Base-by-base conservation (phyloP, 2,888 invertebrate genomes). In the Spilosoma lubricipeda region DNA sequence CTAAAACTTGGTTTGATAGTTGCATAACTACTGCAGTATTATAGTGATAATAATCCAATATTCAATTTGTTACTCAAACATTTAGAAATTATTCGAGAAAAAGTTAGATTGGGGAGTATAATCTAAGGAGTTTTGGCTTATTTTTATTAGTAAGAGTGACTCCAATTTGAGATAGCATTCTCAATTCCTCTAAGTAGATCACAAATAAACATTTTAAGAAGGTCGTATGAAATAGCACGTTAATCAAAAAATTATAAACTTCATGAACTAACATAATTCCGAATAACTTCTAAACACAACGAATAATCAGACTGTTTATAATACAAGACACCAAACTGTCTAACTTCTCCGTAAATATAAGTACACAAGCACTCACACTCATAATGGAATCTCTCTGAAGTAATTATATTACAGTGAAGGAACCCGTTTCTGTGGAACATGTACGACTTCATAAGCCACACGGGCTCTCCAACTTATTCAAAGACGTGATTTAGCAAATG, bases 391-490 rank as follows among this genome's bases (percentile, higher is more conserved):
- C 71, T 77, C 68, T 74, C 63, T 45, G 39, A 59, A 67, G 67
- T 85, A 85, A 80, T 78, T 82, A 76, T 64, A 76, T 82, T 77
- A 82, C 74, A 72, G 73, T 76, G 77, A 73, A 81, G 67, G 70
- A 76, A 77, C 77, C 79, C 72, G 69, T 78, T 83, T 70, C 68
- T 67, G 36, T 70, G 48, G 73, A 81, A 76, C 74, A 52, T 76
- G 74, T 83, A 81, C 73, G 85, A 75, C 78, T 83, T 83, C 85
- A 75, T 77, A 78, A 77, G 77, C 73, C 76, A 74, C 63, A 70
- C 72, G 74, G 67, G 74, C 80, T 79, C 67, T 15, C 77, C 48
- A 67, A 75, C 74, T 84, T 77, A 80, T 76, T 76, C 71, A 69
- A 63, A 66, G 68, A 74, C 70, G 76, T 76, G 73, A 77, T 80